These are phyloP conservation scores for Aulostomus chinensis DNA, from an alignment of 2,797 vertebrate species.

Conservation along the genomic window DNA sequence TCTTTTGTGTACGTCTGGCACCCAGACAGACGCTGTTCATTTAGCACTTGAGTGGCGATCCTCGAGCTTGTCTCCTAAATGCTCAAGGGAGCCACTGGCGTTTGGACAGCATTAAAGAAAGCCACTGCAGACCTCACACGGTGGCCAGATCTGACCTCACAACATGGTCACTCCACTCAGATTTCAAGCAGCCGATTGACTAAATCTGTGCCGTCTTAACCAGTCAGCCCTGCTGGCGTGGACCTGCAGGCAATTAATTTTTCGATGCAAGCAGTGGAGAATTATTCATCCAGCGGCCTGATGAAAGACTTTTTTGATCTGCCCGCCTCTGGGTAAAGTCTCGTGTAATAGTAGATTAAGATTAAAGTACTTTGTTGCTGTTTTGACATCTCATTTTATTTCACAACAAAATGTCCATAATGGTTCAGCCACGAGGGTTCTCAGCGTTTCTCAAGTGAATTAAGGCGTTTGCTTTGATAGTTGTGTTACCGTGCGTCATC, in stretches of 20 bases:
- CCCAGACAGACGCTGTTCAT: conserved; percentile 68
- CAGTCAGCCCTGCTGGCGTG: not conserved
- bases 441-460: no score
- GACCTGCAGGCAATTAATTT: not conserved
- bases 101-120: conserved; percentile 67
- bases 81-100: conserved; percentile 60
- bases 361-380: conserved; percentile 6
- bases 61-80: conserved; percentile 58
- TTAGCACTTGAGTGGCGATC: conserved; percentile 58
- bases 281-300: conserved; percentile 7
- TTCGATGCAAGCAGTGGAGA: not conserved
- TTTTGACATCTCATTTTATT: conserved; percentile 8
- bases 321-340: not conserved
- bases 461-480: not conserved
- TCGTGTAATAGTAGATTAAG: conserved; percentile 15
- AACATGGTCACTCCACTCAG: conserved; percentile 46
- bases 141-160: conserved; percentile 45
- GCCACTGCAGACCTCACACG: conserved; percentile 58
- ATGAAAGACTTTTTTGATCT: conserved; percentile 22
- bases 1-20: conserved; percentile 26
- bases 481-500: not conserved
- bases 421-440: no score
- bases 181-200: conserved; percentile 43
- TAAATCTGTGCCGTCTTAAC: conserved; percentile 20
- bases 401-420: not conserved